Evolutionary conservation across 1,140 invertebrate genomes (phyloP), one percentile per base, ranked within the genome.

Genomic region (Platyscapa corneri): DNA sequence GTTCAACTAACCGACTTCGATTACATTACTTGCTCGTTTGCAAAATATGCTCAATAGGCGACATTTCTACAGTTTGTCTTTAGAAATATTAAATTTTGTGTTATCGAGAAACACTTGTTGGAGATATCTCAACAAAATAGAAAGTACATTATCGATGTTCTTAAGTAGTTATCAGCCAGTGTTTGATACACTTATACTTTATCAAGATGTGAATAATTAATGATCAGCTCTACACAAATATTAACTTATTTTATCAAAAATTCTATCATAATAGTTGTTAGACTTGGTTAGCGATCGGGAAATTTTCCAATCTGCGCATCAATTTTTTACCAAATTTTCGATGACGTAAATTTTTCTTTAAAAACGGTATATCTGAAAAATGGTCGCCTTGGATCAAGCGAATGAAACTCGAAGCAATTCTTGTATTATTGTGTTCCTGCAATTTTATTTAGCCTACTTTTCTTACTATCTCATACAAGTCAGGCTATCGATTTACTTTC

Each of bases 371-470:
- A 60, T 3, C 27, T 60, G 23, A 1, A 60, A 60, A 60, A 60
- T 7, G 27, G 10, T 60, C 49, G 18, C 23, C 20, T 23, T 27
- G 23, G 20, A 60, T 60, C 23, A 23, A 60, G 23, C 56, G 10
- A 60, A 6, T 14, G 56, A 60, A 60, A 23, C 20, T 60, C 20
- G 56, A 27, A 23, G 27, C 56, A 60, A 27, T 3, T 23, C 6
- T 20, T 3, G 7, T 60, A 34, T 34, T n/a, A 20, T 84, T 64
- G 60, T 79, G 56, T 42, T 74, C 53, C n/a, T 64, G 67, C 46
- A 60, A 80, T 85, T 84, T 84, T 84, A 75, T 75, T 80, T 85
- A 85, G 77, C 83, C 76, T 64, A 85, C 83, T 85, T 78, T 80
- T 80, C 37, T 46, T 53, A 34, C 76, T 39, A 72, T 64, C 65